Conservation (phyloP, 2,797 vertebrate genomes). For the Anniella stebbinsi region DNA sequence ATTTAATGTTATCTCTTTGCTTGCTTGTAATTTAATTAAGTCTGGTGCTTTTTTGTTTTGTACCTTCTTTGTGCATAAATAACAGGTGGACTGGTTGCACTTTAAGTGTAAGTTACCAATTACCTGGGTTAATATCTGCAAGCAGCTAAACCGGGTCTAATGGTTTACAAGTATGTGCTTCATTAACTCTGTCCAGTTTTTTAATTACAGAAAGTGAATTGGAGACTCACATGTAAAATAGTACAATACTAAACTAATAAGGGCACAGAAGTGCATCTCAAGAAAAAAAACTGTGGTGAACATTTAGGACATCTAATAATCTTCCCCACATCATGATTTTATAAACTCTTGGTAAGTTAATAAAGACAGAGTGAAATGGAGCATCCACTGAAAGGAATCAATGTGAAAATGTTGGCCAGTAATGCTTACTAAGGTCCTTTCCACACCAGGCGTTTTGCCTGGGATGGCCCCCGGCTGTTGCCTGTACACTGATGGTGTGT, state of each 20-base stretch:
- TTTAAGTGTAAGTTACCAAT: slow-evolving; percentile 22
- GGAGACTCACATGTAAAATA: slow-evolving; percentile 7
- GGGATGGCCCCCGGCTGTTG: too few species aligned
- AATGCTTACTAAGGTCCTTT: not conserved
- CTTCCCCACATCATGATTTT: not conserved
- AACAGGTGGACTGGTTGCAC: not conserved
- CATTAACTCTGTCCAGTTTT: slow-evolving; percentile 6
- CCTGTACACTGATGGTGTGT: too few species aligned
- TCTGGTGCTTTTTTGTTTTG: not conserved
- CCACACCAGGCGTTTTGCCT: too few species aligned
- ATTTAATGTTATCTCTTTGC: not conserved
- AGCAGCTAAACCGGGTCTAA: slow-evolving; percentile 11
- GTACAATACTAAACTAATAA: not conserved
- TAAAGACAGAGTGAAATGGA: not conserved
- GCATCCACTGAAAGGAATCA: not conserved
- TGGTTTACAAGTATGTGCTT: slow-evolving; percentile 29
- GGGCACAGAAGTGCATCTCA: not conserved
- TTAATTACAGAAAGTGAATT: slow-evolving; percentile 31
- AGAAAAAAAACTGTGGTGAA: not conserved
- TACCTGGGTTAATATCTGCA: not conserved
- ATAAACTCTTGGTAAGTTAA: not conserved
- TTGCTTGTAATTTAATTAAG: slow-evolving; percentile 21
- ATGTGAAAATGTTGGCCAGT: not conserved
- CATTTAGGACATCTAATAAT: slow-evolving; percentile 3
- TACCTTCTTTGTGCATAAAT: slow-evolving; percentile 28